Conservation (phyloP, 2,888 invertebrate genomes). For the Gastrophysa polygoni region DNA sequence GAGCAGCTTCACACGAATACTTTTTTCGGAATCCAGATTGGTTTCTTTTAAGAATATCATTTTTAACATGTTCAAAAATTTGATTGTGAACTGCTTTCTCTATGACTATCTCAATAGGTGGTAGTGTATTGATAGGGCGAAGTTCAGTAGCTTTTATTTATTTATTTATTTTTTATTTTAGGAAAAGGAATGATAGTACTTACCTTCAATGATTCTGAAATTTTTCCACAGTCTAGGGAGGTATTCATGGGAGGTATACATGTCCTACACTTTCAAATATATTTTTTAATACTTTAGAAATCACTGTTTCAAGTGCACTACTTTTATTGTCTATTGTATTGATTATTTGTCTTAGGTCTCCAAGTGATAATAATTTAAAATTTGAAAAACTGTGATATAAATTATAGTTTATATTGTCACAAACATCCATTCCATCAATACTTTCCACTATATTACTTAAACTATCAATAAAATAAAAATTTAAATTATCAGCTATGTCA, state of each 20-base stretch:
- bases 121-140: conserved; percentile 4
- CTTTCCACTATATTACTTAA: background rate
- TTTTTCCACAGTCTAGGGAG: background rate
- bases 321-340: background rate
- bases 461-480: background rate
- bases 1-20: conserved; percentile 6
- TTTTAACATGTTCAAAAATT: background rate
- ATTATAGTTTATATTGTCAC: background rate
- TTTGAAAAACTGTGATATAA: too few species aligned
- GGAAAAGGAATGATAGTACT: conserved; percentile 3
- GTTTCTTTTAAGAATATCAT: background rate
- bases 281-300: conserved; percentile 1
- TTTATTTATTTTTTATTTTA: conserved; percentile 3
- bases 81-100: conserved; percentile 5
- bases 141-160: conserved; percentile 1
- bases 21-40: conserved; percentile 11
- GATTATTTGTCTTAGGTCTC: background rate
- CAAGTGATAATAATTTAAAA: background rate
- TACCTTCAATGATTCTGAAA: conserved; percentile 7
- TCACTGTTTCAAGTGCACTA: background rate
- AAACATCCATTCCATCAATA: background rate
- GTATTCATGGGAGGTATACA: conserved; percentile 6
- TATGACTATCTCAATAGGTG: conserved; percentile 4
- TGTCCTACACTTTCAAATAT: conserved; percentile 7
- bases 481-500: background rate